Conservation (phyloP, 2,888 invertebrate genomes). For the Mesochorus sp. region DNA sequence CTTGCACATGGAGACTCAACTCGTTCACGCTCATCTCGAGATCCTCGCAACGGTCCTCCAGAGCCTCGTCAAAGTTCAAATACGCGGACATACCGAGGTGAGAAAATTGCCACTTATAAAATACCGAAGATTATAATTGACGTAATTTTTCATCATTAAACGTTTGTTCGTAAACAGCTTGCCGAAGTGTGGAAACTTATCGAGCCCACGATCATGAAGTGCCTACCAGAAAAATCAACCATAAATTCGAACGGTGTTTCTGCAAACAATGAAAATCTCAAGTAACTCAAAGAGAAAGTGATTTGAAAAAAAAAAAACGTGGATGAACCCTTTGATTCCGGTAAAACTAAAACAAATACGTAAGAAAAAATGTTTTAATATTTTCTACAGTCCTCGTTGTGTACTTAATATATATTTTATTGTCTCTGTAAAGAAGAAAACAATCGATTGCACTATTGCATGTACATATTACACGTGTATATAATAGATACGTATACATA, state of each 20-base stretch:
- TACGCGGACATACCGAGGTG: conserved; percentile 84
- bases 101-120: conserved; percentile 18
- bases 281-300: conserved; percentile 32
- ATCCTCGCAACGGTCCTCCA: conserved; percentile 85
- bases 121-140: background rate
- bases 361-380: conserved; percentile 30
- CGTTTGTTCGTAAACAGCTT: conserved; percentile 79
- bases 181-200: conserved; percentile 84
- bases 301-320: conserved; percentile 10
- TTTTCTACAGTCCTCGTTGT: conserved; percentile 72
- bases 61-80: conserved; percentile 84
- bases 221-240: conserved; percentile 81
- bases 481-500: conserved; percentile 37
- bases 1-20: conserved; percentile 85
- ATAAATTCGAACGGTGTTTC: conserved; percentile 63
- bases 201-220: conserved; percentile 83
- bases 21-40: conserved; percentile 85
- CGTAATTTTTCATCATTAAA: background rate
- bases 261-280: conserved; percentile 50
- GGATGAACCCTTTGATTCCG: background rate
- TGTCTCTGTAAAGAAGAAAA: conserved; percentile 46
- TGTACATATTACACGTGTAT: conserved; percentile 11
- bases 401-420: conserved; percentile 77
- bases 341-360: conserved; percentile 14
- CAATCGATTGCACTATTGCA: conserved; percentile 11